Evolutionary conservation across 2,113 vertebrate genomes (phyloP), one percentile per base, ranked within the genome.

Genomic region (Anarrhichthys ocellatus): DNA sequence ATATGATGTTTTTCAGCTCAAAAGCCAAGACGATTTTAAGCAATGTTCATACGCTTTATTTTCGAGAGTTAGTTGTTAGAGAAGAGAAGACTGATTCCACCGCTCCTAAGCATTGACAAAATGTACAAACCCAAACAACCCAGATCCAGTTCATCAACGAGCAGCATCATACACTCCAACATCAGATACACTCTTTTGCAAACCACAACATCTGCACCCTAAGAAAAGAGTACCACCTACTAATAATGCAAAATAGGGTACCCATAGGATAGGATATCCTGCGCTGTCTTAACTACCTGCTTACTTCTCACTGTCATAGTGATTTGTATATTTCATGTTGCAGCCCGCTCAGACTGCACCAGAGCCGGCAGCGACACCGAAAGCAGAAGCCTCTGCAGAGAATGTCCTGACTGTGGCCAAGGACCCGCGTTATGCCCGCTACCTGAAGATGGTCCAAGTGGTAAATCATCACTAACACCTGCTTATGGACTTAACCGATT

Each of bases 391-490:
- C 1, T 82, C 90, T 34, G 90, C 93, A 78, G 96, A 96, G 82
- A 95, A 97, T 42, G 65, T 95, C 59, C 91, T 94, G 90, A 99
- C 98, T 27, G 97, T 99, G 87, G 96, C 97, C 77, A 99, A 97
- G 91, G 98, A 99, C 88, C 97, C 97, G 29, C 96, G 96, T 89
- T 99, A 99, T 10, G 97, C 98, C 83, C 95, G 97, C 94, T 99
- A 99, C 72, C 94, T 99, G 68, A 99, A 98, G 94, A 99, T 99
- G 98, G 97, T 99, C 34, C 98, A 99, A 95, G 98, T 99, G 97
- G 98, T 99, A 94, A 94, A 97, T 93, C 4, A 7, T 13, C n/a
- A 48, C 11, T 44, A 22, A 50, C 36, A 61, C 9, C 52, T 63
- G 52, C 18, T 75, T 1, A 48, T 29, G 42, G 4, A 58, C 36